A percentile compares a stretch with the other conserved stretches of the same genome.
These are phyloP conservation scores for Chunga burmeisteri DNA, from an alignment of 2,113 vertebrate genomes.

Conservation along the genomic window DNA sequence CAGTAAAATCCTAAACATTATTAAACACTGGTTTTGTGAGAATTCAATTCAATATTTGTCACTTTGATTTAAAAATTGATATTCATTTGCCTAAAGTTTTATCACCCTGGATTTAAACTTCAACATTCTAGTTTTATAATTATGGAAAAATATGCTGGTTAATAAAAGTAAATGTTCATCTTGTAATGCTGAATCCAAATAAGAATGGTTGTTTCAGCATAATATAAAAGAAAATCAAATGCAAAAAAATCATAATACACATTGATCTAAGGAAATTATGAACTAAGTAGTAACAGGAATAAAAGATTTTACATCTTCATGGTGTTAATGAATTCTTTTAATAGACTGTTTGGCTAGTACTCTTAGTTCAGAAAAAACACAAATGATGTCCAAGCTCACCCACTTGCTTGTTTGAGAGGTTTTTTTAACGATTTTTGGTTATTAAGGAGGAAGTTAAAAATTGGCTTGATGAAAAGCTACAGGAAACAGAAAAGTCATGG, in stretches of 20 bases:
- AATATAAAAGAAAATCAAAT: neutral
- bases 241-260: neutral
- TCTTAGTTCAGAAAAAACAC: neutral
- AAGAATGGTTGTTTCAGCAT: neutral
- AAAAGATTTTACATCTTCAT: neutral
- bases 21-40: neutral
- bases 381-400: neutral
- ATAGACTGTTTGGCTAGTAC: neutral
- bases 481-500: neutral
- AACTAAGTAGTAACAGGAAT: neutral
- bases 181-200: neutral
- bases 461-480: neutral
- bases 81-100: neutral
- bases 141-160: neutral
- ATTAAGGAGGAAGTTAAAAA: neutral
- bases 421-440: neutral
- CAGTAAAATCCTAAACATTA: neutral
- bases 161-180: neutral
- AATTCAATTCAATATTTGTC: neutral
- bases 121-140: neutral
- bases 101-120: neutral
- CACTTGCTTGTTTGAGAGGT: neutral
- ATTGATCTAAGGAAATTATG: neutral
- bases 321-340: neutral
- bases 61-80: neutral